These are phyloP conservation scores for Brevipalpus yothersi DNA, from an alignment of 1,140 invertebrate species.

Conservation along the genomic window DNA sequence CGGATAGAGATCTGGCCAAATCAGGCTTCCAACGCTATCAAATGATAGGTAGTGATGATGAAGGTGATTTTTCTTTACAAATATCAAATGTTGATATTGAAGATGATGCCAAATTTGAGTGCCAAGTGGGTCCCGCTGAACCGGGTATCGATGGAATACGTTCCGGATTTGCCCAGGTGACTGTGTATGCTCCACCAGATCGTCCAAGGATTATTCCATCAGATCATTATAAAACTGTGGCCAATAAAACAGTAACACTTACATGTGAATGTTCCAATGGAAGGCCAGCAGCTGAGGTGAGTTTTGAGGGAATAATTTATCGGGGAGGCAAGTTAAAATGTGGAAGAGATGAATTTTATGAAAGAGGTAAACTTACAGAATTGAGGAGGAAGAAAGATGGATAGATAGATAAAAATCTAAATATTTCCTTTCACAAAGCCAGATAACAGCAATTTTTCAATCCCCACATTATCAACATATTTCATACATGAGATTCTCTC, in stretches of 20 bases:
- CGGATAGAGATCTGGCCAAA: constrained; percentile 47
- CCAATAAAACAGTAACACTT: constrained; percentile 61
- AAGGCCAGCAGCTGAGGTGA: constrained; percentile 70
- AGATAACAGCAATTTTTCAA: no score
- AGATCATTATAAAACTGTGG: constrained; percentile 47
- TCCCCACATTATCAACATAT: no score
- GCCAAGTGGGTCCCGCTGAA: constrained; percentile 26
- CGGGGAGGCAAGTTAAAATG: no score
- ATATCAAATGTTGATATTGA: constrained; percentile 23
- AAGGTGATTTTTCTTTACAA: constrained; percentile 34
- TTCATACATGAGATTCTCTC: no score
- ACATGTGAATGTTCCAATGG: constrained; percentile 67
- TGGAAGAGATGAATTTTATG: neutral
- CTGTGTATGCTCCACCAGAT: constrained; percentile 47
- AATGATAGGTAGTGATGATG: constrained; percentile 76
- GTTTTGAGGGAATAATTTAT: constrained; percentile 6
- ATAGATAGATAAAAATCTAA: no score
- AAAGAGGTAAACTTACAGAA: neutral
- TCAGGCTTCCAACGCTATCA: constrained; percentile 67
- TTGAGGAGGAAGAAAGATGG: no score
- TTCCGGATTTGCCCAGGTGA: constrained; percentile 19
- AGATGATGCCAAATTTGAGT: constrained; percentile 27
- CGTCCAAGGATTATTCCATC: constrained; percentile 50
- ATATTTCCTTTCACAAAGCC: no score
- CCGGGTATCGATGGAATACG: constrained; percentile 17